Evolutionary conservation across 2,888 invertebrate species (phyloP), one percentile per base, ranked within the genome.

Genomic region (Plemyria rubiginata): DNA sequence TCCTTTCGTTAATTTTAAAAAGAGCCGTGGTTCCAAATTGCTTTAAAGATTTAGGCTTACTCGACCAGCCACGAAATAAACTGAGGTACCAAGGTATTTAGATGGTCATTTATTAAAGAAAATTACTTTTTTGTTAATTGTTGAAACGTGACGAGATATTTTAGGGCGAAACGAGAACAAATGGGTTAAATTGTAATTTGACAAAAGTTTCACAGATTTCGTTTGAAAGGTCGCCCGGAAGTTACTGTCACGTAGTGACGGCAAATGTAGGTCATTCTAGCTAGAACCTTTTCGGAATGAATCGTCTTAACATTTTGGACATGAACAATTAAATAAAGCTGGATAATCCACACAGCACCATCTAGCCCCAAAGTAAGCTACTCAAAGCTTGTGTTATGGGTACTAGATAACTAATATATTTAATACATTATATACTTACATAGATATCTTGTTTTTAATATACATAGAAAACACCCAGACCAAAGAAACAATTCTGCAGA

Each of bases 11-110:
- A 32, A 46, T 52, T 53, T 43, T 53, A 56, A 45, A 56, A 49
- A 40, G 40, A 49, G 56, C 38, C 38, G 38, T 48, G 53, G 55
- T 53, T 50, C 50, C 77, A 81, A 85, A 84, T 84, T 84, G 78
- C 82, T 77, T 78, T 78, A 75, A 75, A 78, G 75, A 75, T 77
- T 78, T 71, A 69, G 73, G 73, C 70, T 78, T 74, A 80, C 71
- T 71, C 72, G 69, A 63, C 74, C 72, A 66, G 57, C 74, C 73
- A 70, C 70, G 73, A 76, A 78, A 79, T 77, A 75, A 79, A 73
- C 74, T 70, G 64, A 70, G 71, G 66, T 65, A 66, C 70, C 56
- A 49, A 61, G 49, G 72, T 72, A 79, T 76, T 76, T 73, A 65
- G 73, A 68, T 67, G 70, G 70, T 68, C 73, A 67, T 78, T 80